These are phyloP conservation scores for Mesochorus sp. DNA, from an alignment of 2,888 invertebrate species.

Conservation along the genomic window DNA sequence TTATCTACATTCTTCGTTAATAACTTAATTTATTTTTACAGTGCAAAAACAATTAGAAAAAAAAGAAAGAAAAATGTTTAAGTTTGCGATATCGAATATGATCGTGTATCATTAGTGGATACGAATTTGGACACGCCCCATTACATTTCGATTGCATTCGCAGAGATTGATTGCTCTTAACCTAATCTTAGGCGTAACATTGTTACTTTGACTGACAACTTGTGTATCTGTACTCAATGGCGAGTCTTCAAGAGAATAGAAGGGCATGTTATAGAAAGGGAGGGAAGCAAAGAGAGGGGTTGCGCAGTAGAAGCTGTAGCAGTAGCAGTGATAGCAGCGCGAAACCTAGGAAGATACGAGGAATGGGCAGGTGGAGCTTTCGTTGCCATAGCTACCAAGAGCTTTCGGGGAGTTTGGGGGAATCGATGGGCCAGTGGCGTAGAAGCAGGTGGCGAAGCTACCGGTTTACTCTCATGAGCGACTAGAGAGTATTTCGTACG, in stretches of 20 bases:
- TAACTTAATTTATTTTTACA: too few relatives aligned
- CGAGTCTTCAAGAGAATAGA: slow-evolving; percentile 67
- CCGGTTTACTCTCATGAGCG: slow-evolving; percentile 29
- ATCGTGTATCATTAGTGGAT: too few relatives aligned
- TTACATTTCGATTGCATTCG: slow-evolving; percentile 16
- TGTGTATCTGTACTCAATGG: slow-evolving; percentile 65
- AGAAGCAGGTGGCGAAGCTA: slow-evolving; percentile 77
- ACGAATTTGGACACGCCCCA: too few relatives aligned
- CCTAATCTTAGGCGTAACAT: slow-evolving; percentile 25
- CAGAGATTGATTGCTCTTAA: slow-evolving; percentile 7
- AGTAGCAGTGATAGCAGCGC: slow-evolving; percentile 62
- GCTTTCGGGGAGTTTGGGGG: slow-evolving; percentile 76
- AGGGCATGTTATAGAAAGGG: slow-evolving; percentile 25
- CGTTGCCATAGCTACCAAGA: slow-evolving; percentile 66
- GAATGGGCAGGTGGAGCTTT: slow-evolving; percentile 58
- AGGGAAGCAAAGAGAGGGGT: slow-evolving; percentile 52
- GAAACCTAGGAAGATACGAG: slow-evolving; percentile 42
- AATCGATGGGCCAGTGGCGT: slow-evolving; percentile 81
- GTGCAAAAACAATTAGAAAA: too few relatives aligned
- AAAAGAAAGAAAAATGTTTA: too few relatives aligned
- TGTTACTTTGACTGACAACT: slow-evolving; percentile 35
- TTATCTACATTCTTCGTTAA: too few relatives aligned
- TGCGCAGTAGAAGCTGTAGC: slow-evolving; percentile 58
- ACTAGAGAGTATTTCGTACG: slow-evolving; percentile 61
- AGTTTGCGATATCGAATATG: too few relatives aligned